These are phyloP conservation scores for Porites cylindrica DNA, from an alignment of 92 coral and sea anemone genomes.

Conservation along the genomic window DNA sequence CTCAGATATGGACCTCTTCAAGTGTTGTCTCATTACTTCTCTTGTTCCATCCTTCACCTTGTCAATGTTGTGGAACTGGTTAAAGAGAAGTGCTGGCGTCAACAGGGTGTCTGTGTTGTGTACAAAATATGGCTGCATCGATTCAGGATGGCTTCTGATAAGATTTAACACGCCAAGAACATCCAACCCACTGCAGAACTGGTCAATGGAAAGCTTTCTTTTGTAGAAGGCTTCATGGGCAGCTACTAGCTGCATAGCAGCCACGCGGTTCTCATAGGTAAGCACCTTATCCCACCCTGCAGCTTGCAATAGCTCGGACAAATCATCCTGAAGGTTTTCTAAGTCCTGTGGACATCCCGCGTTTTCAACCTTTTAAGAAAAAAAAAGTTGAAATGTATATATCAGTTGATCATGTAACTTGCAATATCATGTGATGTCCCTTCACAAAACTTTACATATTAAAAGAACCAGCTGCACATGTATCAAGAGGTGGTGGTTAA, in stretches of 20 bases:
- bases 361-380: conserved; percentile 7
- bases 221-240: conserved; percentile 33
- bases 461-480: conserved; percentile 12
- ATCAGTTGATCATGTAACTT: conserved; percentile 1
- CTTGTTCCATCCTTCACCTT: conserved; percentile 13
- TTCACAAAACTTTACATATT: conserved; percentile 8
- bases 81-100: conserved; percentile 19
- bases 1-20: conserved; percentile 3
- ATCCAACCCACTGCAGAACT: conserved; percentile 30
- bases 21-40: conserved; percentile 19
- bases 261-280: conserved; percentile 16
- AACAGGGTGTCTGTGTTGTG: conserved; percentile 25
- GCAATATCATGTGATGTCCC: neutral
- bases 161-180: conserved; percentile 18
- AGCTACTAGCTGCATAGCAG: conserved; percentile 22
- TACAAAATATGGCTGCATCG: conserved; percentile 19
- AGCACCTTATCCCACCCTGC: conserved; percentile 31
- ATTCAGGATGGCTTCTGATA: conserved; percentile 25
- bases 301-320: conserved; percentile 25
- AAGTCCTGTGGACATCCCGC: conserved; percentile 21
- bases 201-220: conserved; percentile 31
- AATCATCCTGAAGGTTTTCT: conserved; percentile 19
- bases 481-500: neutral
- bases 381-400: neutral
- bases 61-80: conserved; percentile 17